phyloP scores from a whole-genome alignment of 2,888 invertebrate genomes.

The Argynnis bischoffii region DNA sequence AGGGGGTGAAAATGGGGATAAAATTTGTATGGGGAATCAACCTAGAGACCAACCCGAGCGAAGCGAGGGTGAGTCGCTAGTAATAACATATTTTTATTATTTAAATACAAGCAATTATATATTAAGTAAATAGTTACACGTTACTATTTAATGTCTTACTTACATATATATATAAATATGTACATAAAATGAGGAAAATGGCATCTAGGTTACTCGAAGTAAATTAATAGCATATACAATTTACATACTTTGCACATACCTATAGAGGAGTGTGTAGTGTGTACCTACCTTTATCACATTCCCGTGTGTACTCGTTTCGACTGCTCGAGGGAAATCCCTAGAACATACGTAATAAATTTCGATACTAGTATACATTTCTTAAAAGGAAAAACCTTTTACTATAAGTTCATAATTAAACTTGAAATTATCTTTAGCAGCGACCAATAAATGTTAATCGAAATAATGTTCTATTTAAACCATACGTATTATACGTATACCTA shows the following conservation, averaged over 20 bases:
- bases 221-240: neutral
- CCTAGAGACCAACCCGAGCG: too few relatives aligned
- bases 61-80: too few relatives aligned
- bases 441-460: neutral
- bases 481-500: too few relatives aligned
- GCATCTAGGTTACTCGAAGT: neutral
- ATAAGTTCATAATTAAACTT: neutral
- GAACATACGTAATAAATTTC: neutral
- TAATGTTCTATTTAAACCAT: neutral
- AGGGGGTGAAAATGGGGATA: too few relatives aligned
- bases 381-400: constrained; percentile 5
- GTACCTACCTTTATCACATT: neutral
- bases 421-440: neutral
- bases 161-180: neutral
- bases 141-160: too few relatives aligned
- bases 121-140: too few relatives aligned
- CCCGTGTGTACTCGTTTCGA: neutral
- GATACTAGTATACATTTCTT: neutral
- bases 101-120: too few relatives aligned
- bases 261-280: neutral
- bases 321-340: constrained; percentile 14
- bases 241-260: too few relatives aligned
- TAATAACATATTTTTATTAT: too few relatives aligned
- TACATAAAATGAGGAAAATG: constrained; percentile 6
- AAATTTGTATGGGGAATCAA: too few relatives aligned